Percentiles rank a stretch among this genome's conserved stretches.
phyloP scores from a whole-genome alignment of 2,797 vertebrate species.

The Lates japonicus region DNA sequence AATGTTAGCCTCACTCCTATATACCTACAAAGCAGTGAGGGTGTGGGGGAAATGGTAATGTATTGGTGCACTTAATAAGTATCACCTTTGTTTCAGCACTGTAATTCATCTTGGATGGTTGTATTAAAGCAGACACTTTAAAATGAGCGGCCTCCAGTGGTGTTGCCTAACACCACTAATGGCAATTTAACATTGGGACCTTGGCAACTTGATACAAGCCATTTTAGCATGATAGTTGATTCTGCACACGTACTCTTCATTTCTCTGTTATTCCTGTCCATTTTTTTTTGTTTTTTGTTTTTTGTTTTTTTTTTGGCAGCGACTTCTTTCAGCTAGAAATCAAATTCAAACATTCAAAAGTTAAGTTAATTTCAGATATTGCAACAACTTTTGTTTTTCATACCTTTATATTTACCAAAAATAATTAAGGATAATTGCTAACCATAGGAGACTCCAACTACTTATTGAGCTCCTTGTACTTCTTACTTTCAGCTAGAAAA shows the following conservation, averaged over 20 bases:
- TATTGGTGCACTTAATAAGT: constrained; percentile 44
- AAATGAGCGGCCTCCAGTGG: neutral
- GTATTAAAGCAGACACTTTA: constrained; percentile 27
- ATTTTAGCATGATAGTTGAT: neutral
- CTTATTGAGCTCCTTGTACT: neutral
- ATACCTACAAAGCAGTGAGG: constrained; percentile 51
- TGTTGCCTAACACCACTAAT: neutral
- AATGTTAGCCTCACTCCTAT: constrained; percentile 67
- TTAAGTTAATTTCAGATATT: too few relatives aligned
- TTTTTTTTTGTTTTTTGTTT: too few relatives aligned
- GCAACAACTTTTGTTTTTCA: too few relatives aligned
- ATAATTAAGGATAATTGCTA: neutral
- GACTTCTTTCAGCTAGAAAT: neutral
- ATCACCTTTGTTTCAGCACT: constrained; percentile 57
- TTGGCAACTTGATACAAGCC: constrained; percentile 5
- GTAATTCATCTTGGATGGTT: constrained; percentile 22
- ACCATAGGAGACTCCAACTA: neutral
- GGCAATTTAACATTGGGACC: neutral
- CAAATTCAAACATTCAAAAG: too few relatives aligned
- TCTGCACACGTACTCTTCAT: neutral
- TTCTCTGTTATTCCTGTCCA: neutral
- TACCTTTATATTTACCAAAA: neutral
- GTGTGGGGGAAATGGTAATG: constrained; percentile 40
- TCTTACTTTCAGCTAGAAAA: neutral
- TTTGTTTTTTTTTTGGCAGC: neutral